Evolutionary conservation across 1,140 invertebrate genomes (phyloP), one percentile per base, ranked within the genome.

Genomic region (Drosophila ananassae): DNA sequence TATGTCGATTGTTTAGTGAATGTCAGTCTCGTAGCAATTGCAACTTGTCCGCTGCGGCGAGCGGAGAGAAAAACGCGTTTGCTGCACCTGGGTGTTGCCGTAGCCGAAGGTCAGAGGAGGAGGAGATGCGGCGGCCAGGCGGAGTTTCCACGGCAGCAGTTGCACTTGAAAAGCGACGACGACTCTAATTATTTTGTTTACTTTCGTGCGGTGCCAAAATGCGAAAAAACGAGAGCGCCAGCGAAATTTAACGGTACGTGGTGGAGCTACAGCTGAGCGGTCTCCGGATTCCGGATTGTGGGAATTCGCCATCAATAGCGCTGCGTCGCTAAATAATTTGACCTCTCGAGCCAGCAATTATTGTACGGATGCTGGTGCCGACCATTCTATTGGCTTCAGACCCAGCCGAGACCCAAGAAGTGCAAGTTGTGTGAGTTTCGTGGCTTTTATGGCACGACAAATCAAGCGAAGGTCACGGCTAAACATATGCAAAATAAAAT

Each of bases 1-100:
- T 76, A 77, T 83, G 83, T 89, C 82, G 62, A 79, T 89, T 79
- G 76, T 76, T 83, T 60, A 75, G 75, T 83, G 82, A 87, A 87
- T 87, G 82, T 89, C 82, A 89, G 89, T 85, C 87, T 82, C 83
- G 78, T 82, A 89, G 84, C 72, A 84, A 83, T 84, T 76, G 80
- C 77, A 77, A 58, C 48, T 64, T 60, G 47, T 54, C 55, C 55
- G 22, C 56, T 47, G 3, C 34, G 47, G 13, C 22, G 8, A 63
- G 51, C 63, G 46, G 59, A 75, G 85, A 81, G 68, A 46, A 83
- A 83, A 83, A 84, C 80, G 64, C 47, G 51, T 48, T 55, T 75
- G 34, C 41, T 48, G 47, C 55, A 54, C 62, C 59, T 82, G 76
- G 59, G 58, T 79, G 79, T 82, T 79, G 77, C 81, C 71, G 9